phyloP scores from a whole-genome alignment of 2,888 invertebrate species.

The Myopa testacea region DNA sequence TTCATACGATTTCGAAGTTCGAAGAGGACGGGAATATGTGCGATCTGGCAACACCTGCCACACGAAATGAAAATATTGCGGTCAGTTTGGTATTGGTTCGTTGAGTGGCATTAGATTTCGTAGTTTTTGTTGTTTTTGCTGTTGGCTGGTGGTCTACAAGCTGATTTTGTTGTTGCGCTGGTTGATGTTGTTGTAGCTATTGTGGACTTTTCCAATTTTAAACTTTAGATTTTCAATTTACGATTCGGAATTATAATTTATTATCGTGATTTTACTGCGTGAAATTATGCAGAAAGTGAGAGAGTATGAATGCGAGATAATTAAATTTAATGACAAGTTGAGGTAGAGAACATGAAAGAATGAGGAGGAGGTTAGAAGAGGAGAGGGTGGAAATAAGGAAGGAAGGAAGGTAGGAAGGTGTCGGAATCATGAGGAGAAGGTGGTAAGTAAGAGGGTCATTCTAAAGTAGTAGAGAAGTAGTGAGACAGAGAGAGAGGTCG shows the following conservation, averaged over 20 bases:
- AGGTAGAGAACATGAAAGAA: too few species aligned
- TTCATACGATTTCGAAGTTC: background rate
- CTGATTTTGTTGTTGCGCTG: background rate
- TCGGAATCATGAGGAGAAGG: too few species aligned
- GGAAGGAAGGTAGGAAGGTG: too few species aligned
- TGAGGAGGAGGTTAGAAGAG: too few species aligned
- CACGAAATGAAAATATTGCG: constrained; percentile 31
- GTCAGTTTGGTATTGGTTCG: constrained; percentile 22
- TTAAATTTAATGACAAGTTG: too few species aligned
- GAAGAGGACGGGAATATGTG: background rate
- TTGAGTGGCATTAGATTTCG: background rate
- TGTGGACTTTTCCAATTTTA: background rate
- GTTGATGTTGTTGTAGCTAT: background rate
- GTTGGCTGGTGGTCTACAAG: background rate
- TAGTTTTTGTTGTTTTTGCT: constrained; percentile 20
- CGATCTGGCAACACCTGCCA: constrained; percentile 23
- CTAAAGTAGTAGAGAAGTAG: too few species aligned
- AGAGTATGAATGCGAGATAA: too few species aligned
- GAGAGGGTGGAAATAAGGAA: too few species aligned
- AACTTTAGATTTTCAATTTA: background rate
- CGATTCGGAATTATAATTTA: background rate
- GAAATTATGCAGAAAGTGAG: too few species aligned
- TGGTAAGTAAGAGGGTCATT: too few species aligned
- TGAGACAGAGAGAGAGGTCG: too few species aligned
- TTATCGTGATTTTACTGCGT: background rate